A percentile compares a stretch with the other conserved stretches of the same genome.
Evolutionary conservation across 2,113 vertebrate genomes (phyloP).

Genomic region (Sander lucioperca): DNA sequence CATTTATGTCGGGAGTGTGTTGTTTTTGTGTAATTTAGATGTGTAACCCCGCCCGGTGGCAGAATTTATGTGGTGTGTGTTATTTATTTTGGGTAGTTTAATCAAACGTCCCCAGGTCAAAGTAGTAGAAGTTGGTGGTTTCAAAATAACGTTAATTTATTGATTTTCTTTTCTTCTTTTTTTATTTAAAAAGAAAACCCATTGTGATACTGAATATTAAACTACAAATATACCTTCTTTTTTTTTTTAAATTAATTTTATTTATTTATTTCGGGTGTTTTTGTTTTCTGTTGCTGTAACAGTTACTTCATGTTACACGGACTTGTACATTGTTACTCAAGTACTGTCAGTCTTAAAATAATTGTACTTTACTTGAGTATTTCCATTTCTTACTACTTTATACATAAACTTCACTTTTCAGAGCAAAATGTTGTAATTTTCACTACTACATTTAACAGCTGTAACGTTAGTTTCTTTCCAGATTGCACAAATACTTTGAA

Average conservation of each 20-base stretch:
- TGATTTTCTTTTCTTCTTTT: neutral
- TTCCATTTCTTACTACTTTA: neutral
- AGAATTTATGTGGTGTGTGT: neutral
- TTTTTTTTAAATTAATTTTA: neutral
- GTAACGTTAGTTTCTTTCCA: too few species aligned
- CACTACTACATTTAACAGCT: neutral
- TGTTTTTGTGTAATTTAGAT: rapidly evolving
- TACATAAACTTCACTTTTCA: neutral
- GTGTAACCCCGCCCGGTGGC: conserved; percentile 9
- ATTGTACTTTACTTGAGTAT: neutral
- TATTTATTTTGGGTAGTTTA: conserved; percentile 3
- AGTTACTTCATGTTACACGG: neutral
- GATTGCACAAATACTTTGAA: too few species aligned
- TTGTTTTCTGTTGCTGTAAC: neutral
- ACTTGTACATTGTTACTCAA: neutral
- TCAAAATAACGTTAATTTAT: neutral
- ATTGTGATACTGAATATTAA: neutral
- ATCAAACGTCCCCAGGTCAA: conserved; percentile 50
- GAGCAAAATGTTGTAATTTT: too few species aligned
- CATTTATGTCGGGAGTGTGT: rapidly evolving
- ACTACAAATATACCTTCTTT: neutral
- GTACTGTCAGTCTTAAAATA: neutral
- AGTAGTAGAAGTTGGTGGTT: conserved; percentile 19
- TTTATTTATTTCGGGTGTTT: neutral
- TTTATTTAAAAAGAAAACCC: neutral